Conservation (phyloP, 2,888 invertebrate species). For the Cinara cedri region DNA sequence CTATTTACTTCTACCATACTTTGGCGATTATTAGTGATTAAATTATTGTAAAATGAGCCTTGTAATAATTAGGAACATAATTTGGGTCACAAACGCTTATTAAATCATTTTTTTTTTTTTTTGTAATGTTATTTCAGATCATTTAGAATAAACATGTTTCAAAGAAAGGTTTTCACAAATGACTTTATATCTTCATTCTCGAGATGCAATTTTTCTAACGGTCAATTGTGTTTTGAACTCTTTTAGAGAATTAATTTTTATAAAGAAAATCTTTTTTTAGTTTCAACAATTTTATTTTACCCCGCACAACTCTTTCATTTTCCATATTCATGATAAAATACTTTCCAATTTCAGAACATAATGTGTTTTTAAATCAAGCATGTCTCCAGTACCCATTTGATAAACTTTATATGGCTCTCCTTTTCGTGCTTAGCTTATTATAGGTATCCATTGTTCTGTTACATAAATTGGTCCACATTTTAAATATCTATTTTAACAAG, state of each 20-base stretch:
- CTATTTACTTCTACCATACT: background rate
- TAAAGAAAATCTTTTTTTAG: background rate
- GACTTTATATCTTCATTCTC: background rate
- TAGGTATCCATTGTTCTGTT: slow-evolving; percentile 10
- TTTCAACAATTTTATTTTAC: slow-evolving; percentile 10
- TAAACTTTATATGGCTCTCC: background rate
- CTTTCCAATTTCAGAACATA: slow-evolving; percentile 17
- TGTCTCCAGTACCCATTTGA: slow-evolving; percentile 9
- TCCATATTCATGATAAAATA: background rate
- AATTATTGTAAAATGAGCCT: slow-evolving; percentile 18
- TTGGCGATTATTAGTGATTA: slow-evolving; percentile 12
- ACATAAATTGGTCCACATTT: slow-evolving; percentile 13
- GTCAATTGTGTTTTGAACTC: background rate
- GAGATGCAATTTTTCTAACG: background rate
- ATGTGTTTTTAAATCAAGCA: slow-evolving; percentile 2
- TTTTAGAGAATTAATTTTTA: slow-evolving; percentile 18
- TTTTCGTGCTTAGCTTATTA: slow-evolving; percentile 13
- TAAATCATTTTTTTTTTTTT: slow-evolving; percentile 10
- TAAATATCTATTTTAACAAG: background rate
- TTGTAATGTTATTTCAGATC: background rate
- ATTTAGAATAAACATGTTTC: background rate
- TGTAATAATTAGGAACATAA: slow-evolving; percentile 15
- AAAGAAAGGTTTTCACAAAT: background rate
- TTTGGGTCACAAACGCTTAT: background rate
- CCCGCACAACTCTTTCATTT: background rate